Evolutionary conservation across 2,888 invertebrate genomes (phyloP).

Genomic region (Drosophila subsilvestris): DNA sequence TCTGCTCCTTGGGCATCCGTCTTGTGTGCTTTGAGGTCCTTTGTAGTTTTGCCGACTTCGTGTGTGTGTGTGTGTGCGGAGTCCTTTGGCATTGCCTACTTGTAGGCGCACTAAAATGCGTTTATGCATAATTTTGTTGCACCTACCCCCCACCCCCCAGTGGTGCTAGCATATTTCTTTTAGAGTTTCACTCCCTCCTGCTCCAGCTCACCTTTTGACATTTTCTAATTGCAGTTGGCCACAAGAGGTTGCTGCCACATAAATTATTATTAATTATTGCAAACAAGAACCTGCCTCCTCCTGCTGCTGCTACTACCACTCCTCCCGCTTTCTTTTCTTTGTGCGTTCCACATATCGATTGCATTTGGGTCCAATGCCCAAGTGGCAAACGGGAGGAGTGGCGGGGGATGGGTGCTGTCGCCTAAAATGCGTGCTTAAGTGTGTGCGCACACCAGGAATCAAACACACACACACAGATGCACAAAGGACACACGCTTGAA

Average conservation of each 20-base stretch:
- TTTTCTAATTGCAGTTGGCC: slow-evolving; percentile 65
- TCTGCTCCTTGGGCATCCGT: slow-evolving; percentile 13
- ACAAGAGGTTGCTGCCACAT: slow-evolving; percentile 52
- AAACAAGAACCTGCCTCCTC: slow-evolving; percentile 1
- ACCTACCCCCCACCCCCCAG: slow-evolving; percentile 20
- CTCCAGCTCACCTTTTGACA: slow-evolving; percentile 19
- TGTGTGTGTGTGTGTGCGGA: not conserved
- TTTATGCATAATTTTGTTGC: slow-evolving; percentile 78
- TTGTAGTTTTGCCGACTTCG: slow-evolving; percentile 61
- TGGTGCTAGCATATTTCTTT: not conserved
- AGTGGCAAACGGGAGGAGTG: slow-evolving; percentile 54
- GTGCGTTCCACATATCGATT: slow-evolving; percentile 77
- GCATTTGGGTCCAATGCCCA: slow-evolving; percentile 68
- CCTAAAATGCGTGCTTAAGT: slow-evolving; percentile 83
- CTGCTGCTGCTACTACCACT: not conserved
- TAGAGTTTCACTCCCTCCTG: slow-evolving; percentile 9
- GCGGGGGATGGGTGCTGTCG: slow-evolving; percentile 53
- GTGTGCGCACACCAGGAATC: slow-evolving; percentile 55
- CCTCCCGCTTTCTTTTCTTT: slow-evolving; percentile 28
- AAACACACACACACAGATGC: slow-evolving; percentile 32
- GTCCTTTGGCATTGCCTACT: slow-evolving; percentile 74
- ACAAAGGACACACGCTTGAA: slow-evolving; percentile 65
- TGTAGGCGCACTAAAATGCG: slow-evolving; percentile 82
- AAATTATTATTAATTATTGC: slow-evolving; percentile 80
- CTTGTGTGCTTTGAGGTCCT: slow-evolving; percentile 45